These are phyloP conservation scores for Flexamia atlantica DNA, from an alignment of 2,888 invertebrate genomes.

Conservation along the genomic window DNA sequence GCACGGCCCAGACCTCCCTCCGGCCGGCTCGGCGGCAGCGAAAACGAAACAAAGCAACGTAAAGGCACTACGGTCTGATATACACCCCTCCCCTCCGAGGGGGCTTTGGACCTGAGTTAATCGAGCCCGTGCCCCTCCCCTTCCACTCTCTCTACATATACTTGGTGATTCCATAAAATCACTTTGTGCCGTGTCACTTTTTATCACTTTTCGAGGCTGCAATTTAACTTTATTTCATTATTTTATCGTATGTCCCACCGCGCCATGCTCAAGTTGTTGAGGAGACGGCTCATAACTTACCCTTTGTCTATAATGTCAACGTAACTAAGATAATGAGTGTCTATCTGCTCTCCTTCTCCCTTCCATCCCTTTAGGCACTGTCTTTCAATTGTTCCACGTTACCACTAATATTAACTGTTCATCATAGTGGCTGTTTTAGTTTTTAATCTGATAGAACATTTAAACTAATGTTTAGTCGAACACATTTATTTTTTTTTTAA, in stretches of 20 bases:
- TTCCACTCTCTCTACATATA: not conserved
- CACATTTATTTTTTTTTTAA: too few relatives aligned
- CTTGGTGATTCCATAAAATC: slow-evolving; percentile 4
- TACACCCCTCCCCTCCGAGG: not conserved
- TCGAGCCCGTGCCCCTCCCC: not conserved
- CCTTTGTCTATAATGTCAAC: not conserved
- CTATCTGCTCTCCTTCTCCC: not conserved
- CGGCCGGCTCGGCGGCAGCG: not conserved
- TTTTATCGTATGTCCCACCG: not conserved
- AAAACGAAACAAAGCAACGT: not conserved
- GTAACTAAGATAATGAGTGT: not conserved
- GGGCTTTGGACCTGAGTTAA: slow-evolving; percentile 27
- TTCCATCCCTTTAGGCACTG: not conserved
- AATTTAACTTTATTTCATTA: slow-evolving; percentile 28
- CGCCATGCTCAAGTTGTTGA: not conserved
- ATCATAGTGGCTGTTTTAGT: too few relatives aligned
- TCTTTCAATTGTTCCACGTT: too few relatives aligned
- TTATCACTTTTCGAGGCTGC: slow-evolving; percentile 3
- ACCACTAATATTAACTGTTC: too few relatives aligned
- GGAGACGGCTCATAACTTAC: not conserved
- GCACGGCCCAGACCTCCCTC: not conserved
- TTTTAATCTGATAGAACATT: too few relatives aligned
- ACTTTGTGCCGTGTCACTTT: slow-evolving; percentile 26
- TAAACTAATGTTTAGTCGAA: too few relatives aligned
- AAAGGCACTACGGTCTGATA: slow-evolving; percentile 8